These are phyloP conservation scores for Margaritifera margaritifera DNA, from an alignment of 2,888 invertebrate genomes.

Conservation along the genomic window DNA sequence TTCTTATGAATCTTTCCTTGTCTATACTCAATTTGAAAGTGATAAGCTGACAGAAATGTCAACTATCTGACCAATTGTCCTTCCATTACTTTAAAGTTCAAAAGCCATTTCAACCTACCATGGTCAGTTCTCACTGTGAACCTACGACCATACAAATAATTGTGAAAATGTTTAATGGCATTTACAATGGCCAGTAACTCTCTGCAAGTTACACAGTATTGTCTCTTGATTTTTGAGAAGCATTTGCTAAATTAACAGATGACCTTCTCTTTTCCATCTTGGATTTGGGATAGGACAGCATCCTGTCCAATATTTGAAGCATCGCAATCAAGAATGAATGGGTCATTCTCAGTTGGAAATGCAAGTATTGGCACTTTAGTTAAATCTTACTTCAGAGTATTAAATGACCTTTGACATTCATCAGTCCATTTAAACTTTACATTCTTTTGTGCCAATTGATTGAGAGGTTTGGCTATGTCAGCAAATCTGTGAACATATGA, in stretches of 20 bases:
- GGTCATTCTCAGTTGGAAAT: too few relatives aligned
- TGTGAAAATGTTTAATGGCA: slow-evolving; percentile 17
- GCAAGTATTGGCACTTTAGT: too few relatives aligned
- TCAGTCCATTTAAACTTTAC: slow-evolving; percentile 16
- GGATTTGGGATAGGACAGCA: too few relatives aligned
- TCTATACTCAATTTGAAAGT: slow-evolving; percentile 22
- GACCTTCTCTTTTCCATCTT: too few relatives aligned
- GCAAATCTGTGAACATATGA: slow-evolving; percentile 22
- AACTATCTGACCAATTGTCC: slow-evolving; percentile 27
- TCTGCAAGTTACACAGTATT: slow-evolving; percentile 26
- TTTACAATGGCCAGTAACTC: slow-evolving; percentile 15
- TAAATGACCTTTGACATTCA: slow-evolving; percentile 20
- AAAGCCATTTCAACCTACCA: slow-evolving; percentile 15
- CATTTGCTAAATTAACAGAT: slow-evolving; percentile 16
- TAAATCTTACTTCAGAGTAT: too few relatives aligned
- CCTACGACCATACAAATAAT: slow-evolving; percentile 15
- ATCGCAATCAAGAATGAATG: too few relatives aligned
- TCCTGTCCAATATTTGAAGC: too few relatives aligned
- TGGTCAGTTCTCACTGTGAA: slow-evolving; percentile 23
- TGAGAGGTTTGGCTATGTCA: slow-evolving; percentile 13
- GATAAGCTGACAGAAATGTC: slow-evolving; percentile 15
- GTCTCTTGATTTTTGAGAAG: slow-evolving; percentile 14
- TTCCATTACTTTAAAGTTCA: slow-evolving; percentile 29
- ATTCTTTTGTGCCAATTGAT: slow-evolving; percentile 12
- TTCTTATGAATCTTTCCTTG: slow-evolving; percentile 23